Evolutionary conservation across 2,113 vertebrate species (phyloP), one percentile per base, ranked within the genome.

Genomic region (Hirundichthys speculiger): DNA sequence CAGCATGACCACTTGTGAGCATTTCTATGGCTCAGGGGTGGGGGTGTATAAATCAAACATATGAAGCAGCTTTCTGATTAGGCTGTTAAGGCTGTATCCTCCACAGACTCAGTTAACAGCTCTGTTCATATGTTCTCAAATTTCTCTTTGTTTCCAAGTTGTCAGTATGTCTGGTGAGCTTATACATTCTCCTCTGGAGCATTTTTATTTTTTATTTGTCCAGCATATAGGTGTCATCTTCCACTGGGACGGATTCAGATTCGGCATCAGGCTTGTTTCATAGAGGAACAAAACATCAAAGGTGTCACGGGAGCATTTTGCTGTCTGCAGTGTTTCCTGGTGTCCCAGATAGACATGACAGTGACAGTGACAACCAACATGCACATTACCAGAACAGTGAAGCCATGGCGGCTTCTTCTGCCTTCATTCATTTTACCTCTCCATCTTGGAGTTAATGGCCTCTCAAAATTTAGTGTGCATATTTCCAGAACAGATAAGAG

Each of bases 391-490:
- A 15, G 30, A 14, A 53, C 7, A 0, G 20, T 39, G 22, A 57
- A 27, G 14, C 22, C 9, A 1, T 12, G 56, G 45, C 14, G 3
- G 64, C 56, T 64, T 21, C n/a, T 60, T 71, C 27, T 50, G 34
- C 30, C 51, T 6, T 62, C 64, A 7, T 65, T 72, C 14, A 58
- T 52, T 66, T 51, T 11, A 40, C 24, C 22, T 67, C 50, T 64
- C 38, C 46, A 38, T 63, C 27, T 55, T 15, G 12, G 19, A 47
- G 51, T 18, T 27, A 65, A 57, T 61, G 39, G 16, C 43, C 12
- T 54, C 15, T 46, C 51, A 45, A 21, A 30, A 55, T 41, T n/a
- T n/a, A 16, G 39, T 13, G 19, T 56, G 24, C 30, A 19, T 54
- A 19, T 63, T 42, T 64, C 27, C 45, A 48, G 2, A 27, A 24